Percentiles rank a stretch among this genome's conserved stretches.
These are phyloP conservation scores for Trichomalopsis sarcophagae DNA, from an alignment of 1,140 invertebrate genomes.

Conservation along the genomic window DNA sequence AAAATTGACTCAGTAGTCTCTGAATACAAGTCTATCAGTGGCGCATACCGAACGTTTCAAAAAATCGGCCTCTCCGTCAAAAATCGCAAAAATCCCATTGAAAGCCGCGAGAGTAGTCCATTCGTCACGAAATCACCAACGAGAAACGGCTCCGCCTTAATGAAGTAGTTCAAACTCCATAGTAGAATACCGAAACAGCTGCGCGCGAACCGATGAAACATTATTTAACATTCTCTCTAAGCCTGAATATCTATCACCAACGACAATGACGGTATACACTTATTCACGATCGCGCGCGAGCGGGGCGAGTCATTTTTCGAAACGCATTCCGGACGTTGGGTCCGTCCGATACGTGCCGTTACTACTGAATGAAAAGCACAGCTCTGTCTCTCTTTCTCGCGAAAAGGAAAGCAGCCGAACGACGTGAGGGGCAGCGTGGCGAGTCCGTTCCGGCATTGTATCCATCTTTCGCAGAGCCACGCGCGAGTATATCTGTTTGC, in stretches of 20 bases:
- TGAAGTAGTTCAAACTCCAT: neutral
- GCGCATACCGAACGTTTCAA: no score
- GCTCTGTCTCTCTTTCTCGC: neutral
- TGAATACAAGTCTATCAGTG: no score
- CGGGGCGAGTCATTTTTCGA: neutral
- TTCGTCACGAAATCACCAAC: neutral
- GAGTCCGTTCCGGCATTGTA: neutral
- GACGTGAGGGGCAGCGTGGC: neutral
- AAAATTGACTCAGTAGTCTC: no score
- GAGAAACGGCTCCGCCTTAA: neutral
- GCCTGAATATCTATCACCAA: conserved; percentile 35
- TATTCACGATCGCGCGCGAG: neutral
- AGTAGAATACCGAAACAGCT: conserved; percentile 24
- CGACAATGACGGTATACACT: conserved; percentile 8
- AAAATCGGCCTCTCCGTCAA: no score
- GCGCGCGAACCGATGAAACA: neutral
- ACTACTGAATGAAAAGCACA: conserved; percentile 32
- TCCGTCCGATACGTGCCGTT: conserved; percentile 29
- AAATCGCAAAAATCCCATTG: neutral
- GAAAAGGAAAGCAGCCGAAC: neutral
- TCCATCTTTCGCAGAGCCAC: neutral
- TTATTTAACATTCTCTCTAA: conserved; percentile 32
- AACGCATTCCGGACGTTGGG: neutral
- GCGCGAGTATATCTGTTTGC: neutral
- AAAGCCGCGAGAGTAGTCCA: neutral